Percentiles rank a stretch among this genome's conserved stretches.
These are phyloP conservation scores for Melanitta fusca DNA, from an alignment of 2,797 vertebrate species.

Conservation along the genomic window DNA sequence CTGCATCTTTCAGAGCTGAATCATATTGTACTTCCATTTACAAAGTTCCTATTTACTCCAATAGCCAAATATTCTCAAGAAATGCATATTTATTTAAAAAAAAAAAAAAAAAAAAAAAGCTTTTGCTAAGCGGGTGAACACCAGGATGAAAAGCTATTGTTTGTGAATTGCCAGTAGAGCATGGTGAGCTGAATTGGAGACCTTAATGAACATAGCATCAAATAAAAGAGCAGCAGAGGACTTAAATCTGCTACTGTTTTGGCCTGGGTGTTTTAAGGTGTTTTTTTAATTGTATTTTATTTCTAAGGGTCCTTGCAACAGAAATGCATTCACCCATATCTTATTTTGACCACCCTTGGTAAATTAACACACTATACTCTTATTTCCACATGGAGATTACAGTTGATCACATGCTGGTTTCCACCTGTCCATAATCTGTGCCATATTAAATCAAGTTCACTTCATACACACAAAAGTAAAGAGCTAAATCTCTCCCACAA, in stretches of 20 bases:
- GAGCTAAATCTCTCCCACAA: not conserved
- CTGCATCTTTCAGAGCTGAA: conserved; percentile 17
- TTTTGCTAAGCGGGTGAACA: not conserved
- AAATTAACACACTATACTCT: not conserved
- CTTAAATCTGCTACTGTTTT: not conserved
- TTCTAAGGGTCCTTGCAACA: not conserved
- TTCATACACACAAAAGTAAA: not conserved
- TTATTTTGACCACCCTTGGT: not conserved
- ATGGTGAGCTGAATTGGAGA: not conserved
- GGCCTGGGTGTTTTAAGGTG: not conserved
- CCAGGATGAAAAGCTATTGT: not conserved
- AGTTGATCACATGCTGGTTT: not conserved
- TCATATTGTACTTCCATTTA: conserved; percentile 12
- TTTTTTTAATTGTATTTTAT: not conserved
- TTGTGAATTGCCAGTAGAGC: not conserved
- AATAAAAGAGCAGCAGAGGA: not conserved
- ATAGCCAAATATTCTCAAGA: not conserved
- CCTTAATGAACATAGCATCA: not conserved
- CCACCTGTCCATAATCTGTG: not conserved
- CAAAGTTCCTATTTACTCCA: conserved; percentile 22
- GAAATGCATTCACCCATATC: not conserved
- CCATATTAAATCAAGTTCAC: not conserved
- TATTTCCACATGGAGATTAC: not conserved
- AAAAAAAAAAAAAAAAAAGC: not conserved
- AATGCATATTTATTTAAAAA: not conserved